Evolutionary conservation across 2,113 vertebrate genomes (phyloP).

Genomic region (Salvator merianae): DNA sequence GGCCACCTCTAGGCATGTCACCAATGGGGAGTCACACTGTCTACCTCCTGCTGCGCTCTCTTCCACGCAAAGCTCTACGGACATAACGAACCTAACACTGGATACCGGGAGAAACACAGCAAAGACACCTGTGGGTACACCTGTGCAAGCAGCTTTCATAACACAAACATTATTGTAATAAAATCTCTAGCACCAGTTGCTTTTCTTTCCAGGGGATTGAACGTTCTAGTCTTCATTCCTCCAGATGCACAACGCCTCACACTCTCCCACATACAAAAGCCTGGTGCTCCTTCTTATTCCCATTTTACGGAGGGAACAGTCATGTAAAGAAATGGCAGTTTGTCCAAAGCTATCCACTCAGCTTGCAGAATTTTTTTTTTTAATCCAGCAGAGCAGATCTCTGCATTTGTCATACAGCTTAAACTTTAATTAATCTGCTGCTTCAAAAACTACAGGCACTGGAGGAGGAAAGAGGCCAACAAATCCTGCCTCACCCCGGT

Average conservation of each 20-base stretch:
- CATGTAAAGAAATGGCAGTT: background rate
- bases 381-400: background rate
- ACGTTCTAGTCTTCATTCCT: background rate
- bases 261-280: background rate
- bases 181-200: background rate
- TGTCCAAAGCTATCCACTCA: too few relatives aligned
- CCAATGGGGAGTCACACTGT: background rate
- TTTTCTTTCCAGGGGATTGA: background rate
- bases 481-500: fast-evolving
- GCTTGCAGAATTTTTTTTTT: background rate
- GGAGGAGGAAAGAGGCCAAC: background rate
- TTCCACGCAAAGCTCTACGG: background rate
- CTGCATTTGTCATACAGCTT: too few relatives aligned
- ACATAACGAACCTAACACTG: background rate
- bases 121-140: too few relatives aligned
- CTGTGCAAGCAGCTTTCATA: too few relatives aligned
- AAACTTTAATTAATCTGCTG: background rate
- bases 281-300: background rate
- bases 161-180: background rate
- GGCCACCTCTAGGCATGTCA: background rate
- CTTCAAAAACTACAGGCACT: background rate
- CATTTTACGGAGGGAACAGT: background rate
- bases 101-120: background rate
- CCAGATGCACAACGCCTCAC: background rate
- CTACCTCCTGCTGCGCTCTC: background rate